A percentile compares a stretch with the other conserved stretches of the same genome.
These are phyloP conservation scores for Palaemon carinicauda DNA, from an alignment of 1,140 invertebrate species.

Conservation along the genomic window DNA sequence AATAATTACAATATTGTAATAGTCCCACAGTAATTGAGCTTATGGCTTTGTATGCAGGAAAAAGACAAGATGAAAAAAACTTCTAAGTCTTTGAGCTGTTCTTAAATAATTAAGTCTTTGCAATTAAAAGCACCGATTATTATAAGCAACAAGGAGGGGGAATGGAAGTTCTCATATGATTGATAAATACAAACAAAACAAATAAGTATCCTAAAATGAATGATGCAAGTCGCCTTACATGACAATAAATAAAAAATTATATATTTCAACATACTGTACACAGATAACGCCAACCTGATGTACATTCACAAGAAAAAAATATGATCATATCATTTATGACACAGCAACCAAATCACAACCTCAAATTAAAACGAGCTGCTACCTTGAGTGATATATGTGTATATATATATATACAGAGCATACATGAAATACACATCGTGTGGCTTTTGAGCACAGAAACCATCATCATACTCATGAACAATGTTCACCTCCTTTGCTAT, in stretches of 20 bases:
- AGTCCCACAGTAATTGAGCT: slow-evolving; percentile 3
- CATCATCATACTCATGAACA: no score
- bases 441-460: background rate
- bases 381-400: slow-evolving; percentile 16
- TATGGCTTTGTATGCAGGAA: background rate
- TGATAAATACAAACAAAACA: no score
- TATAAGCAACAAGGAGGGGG: background rate
- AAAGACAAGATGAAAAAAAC: background rate
- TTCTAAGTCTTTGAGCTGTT: background rate
- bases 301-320: slow-evolving; percentile 1
- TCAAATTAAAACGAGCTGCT: background rate
- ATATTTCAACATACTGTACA: background rate
- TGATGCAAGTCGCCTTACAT: no score
- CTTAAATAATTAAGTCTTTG: slow-evolving; percentile 10
- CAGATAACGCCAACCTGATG: slow-evolving; percentile 13
- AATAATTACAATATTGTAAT: background rate
- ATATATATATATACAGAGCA: no score
- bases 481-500: no score
- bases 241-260: background rate
- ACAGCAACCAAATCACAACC: slow-evolving; percentile 46
- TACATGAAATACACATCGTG: background rate
- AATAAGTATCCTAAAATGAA: no score
- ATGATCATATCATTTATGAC: background rate
- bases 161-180: no score
- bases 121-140: background rate